Evolutionary conservation across 2,888 invertebrate species (phyloP).

Genomic region (Bombylius major): DNA sequence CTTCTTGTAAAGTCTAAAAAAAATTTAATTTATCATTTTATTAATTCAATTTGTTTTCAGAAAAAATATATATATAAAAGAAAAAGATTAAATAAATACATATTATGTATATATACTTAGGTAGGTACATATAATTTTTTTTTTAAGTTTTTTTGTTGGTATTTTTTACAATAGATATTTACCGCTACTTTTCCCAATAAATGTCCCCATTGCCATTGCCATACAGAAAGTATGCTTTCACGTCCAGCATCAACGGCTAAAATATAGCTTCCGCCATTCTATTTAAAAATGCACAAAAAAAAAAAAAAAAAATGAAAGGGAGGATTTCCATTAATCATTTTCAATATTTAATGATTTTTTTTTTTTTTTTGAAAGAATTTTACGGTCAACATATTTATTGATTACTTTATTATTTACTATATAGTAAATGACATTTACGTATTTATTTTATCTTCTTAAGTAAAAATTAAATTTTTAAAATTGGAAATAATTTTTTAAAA

Average conservation of each 20-base stretch:
- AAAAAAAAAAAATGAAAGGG: neutral
- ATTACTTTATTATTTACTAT: neutral
- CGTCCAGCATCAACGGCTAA: constrained; percentile 79
- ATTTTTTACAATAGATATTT: constrained; percentile 22
- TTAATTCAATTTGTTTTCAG: too few species aligned
- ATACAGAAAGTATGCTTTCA: constrained; percentile 81
- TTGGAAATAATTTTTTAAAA: too few species aligned
- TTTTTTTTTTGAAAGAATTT: too few species aligned
- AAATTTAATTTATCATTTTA: neutral
- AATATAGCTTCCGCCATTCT: constrained; percentile 86
- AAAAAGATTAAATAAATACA: neutral
- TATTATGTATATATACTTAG: neutral
- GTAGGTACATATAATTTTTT: neutral
- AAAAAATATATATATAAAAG: neutral
- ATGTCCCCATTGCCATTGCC: constrained; percentile 94
- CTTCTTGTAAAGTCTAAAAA: constrained; percentile 72
- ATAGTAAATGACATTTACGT: too few species aligned
- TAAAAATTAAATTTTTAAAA: too few species aligned
- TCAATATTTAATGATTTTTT: too few species aligned
- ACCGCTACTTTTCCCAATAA: constrained; percentile 89
- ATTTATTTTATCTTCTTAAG: too few species aligned
- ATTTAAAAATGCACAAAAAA: constrained; percentile 8
- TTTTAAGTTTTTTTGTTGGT: neutral
- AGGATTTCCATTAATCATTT: neutral
- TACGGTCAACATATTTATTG: neutral